Conservation (phyloP, 2,797 vertebrate species). For the Arnoldichthys spilopterus region DNA sequence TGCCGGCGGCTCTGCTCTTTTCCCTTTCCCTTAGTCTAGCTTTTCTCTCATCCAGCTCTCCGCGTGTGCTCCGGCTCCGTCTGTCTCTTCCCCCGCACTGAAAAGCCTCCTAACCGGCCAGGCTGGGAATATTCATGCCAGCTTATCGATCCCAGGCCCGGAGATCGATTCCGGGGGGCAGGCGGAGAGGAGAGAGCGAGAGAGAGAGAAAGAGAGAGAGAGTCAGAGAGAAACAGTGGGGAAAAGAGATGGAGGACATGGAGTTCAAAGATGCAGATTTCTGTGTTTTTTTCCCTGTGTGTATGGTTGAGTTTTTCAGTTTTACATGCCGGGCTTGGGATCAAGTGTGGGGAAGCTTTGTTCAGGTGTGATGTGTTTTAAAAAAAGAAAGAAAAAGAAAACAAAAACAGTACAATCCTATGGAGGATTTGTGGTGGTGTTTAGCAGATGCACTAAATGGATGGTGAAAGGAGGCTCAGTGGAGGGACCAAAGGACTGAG, state of each 20-base stretch:
- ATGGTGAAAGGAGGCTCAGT: not conserved
- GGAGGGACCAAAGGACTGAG: not conserved
- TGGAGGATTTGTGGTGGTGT: not conserved
- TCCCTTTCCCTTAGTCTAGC: not conserved
- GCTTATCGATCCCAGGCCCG: constrained; percentile 89
- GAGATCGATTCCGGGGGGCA: constrained; percentile 91
- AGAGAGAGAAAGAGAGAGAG: constrained; percentile 55
- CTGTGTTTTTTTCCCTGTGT: not conserved
- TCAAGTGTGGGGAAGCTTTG: not conserved
- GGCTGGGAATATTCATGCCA: constrained; percentile 91
- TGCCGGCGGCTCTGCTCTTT: not conserved
- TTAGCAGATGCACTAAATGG: no score
- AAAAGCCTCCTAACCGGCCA: constrained; percentile 73
- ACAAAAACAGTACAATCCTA: no score
- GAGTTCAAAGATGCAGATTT: not conserved
- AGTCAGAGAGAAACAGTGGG: constrained; percentile 39
- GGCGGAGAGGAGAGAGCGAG: constrained; percentile 80
- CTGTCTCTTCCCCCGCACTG: constrained; percentile 81
- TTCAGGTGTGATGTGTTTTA: not conserved
- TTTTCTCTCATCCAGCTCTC: constrained; percentile 45
- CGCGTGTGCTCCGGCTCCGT: constrained; percentile 72
- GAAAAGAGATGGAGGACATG: not conserved
- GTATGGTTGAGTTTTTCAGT: not conserved
- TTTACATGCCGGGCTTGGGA: no score
- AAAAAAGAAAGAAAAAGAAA: no score